These are phyloP conservation scores for Stercorarius parasiticus DNA, from an alignment of 2,113 vertebrate species.

Conservation along the genomic window DNA sequence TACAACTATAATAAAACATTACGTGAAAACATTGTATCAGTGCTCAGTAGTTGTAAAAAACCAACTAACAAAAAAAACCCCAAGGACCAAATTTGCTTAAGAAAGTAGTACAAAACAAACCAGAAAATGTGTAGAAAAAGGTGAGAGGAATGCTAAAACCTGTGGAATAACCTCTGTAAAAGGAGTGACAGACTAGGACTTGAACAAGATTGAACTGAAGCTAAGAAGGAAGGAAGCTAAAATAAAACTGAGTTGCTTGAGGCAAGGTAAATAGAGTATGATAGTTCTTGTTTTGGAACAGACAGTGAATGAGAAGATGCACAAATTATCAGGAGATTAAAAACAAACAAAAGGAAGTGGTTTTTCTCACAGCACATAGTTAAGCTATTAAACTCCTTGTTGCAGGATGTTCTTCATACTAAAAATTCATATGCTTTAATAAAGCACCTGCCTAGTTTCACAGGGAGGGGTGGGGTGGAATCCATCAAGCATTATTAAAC, in stretches of 20 bases:
- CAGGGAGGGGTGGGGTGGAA: background rate
- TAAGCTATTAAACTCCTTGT: background rate
- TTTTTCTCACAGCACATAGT: background rate
- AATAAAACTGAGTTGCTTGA: background rate
- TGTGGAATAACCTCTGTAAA: background rate
- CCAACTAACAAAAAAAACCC: background rate
- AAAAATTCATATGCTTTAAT: background rate
- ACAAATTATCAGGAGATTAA: background rate
- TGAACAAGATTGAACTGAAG: background rate
- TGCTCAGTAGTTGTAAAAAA: background rate
- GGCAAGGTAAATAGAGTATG: background rate
- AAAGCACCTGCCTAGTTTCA: background rate
- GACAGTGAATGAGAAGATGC: background rate
- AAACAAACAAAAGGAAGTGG: conserved; percentile 12
- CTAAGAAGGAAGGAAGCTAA: background rate
- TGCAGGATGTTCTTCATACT: background rate
- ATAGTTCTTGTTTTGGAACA: conserved; percentile 19
- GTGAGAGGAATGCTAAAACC: background rate
- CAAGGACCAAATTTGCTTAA: background rate
- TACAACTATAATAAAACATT: background rate
- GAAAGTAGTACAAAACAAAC: background rate
- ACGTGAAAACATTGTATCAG: background rate
- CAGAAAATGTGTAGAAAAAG: background rate
- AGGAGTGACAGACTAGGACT: background rate
- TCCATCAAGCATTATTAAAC: background rate